Evolutionary conservation across 1,140 invertebrate species (phyloP).

Genomic region (Chironomus striatipennis): DNA sequence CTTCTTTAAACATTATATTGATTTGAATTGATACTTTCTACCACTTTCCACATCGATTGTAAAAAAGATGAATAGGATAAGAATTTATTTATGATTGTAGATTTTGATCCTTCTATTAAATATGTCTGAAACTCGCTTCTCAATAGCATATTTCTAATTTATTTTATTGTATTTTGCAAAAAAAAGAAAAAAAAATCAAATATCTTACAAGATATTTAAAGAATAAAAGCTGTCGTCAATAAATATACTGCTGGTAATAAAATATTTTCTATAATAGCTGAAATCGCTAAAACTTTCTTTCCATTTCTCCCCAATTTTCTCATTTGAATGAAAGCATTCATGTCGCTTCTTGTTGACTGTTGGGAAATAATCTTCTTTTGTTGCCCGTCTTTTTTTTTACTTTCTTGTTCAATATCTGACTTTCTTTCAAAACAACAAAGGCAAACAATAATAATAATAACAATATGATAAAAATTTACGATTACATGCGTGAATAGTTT

Average conservation of each 20-base stretch:
- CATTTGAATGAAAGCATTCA: neutral
- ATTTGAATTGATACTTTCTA: neutral
- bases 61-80: no score
- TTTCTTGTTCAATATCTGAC: no score
- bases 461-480: conserved; percentile 21
- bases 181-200: neutral
- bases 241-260: conserved; percentile 7
- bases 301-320: neutral
- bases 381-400: neutral
- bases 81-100: no score
- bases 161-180: neutral
- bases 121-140: neutral
- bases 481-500: conserved; percentile 21
- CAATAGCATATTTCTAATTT: neutral
- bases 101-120: no score
- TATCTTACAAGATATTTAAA: neutral
- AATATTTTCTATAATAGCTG: neutral
- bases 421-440: conserved; percentile 5
- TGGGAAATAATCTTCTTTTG: conserved; percentile 8
- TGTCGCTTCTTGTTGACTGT: neutral
- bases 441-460: neutral
- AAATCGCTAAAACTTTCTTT: neutral
- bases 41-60: no score
- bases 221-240: conserved; percentile 12
- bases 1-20: no score